phyloP scores from a whole-genome alignment of 2,113 vertebrate species.

The Pelmatolapia mariae region DNA sequence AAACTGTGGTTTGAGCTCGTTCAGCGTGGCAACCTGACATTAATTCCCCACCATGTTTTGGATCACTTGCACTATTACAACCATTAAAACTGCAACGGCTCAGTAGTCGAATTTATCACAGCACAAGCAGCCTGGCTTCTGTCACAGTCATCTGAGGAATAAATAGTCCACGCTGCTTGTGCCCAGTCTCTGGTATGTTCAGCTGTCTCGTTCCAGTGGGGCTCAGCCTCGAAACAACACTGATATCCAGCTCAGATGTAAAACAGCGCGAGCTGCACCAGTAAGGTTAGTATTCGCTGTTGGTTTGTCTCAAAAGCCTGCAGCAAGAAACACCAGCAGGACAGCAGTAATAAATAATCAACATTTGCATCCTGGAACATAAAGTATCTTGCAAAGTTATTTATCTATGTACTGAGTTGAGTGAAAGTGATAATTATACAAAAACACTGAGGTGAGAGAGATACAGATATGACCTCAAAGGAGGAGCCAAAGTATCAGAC shows the following conservation, averaged over 20 bases:
- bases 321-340: neutral
- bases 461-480: constrained; percentile 24
- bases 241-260: constrained; percentile 22
- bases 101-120: constrained; percentile 14
- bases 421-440: constrained; percentile 15
- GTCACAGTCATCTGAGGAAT: constrained; percentile 39
- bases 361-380: neutral
- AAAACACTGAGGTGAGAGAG: neutral
- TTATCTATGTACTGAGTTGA: neutral
- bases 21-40: neutral
- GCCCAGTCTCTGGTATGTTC: constrained; percentile 44
- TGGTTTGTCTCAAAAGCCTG: neutral
- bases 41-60: neutral
- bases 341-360: neutral
- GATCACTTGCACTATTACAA: neutral
- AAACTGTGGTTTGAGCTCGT: neutral
- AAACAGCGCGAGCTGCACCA: neutral
- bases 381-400: neutral
- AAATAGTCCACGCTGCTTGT: constrained; percentile 41
- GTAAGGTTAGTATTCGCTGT: neutral
- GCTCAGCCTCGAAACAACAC: constrained; percentile 19
- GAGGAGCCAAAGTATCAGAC: constrained; percentile 54
- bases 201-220: constrained; percentile 44
- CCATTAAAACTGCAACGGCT: neutral
- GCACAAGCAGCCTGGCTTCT: constrained; percentile 33